A percentile compares a stretch with the other conserved stretches of the same genome.
Conservation (phyloP, 1,140 invertebrate genomes). For the Drosophila azteca region DNA sequence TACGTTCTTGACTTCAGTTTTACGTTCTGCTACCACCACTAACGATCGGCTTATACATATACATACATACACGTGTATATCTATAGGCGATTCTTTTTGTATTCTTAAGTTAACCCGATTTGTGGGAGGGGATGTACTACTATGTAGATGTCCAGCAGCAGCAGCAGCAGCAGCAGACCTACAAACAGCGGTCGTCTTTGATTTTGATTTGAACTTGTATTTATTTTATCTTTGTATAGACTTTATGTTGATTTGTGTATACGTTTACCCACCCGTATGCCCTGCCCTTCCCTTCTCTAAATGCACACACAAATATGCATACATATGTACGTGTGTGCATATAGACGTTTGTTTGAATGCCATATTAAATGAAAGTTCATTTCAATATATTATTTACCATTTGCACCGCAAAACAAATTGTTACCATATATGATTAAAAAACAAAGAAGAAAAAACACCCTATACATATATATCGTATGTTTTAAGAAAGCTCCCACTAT, state of each 20-base stretch:
- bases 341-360: conserved; percentile 61
- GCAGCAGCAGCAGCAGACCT: background rate
- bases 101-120: conserved; percentile 33
- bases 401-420: conserved; percentile 55
- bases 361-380: conserved; percentile 59
- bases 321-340: background rate
- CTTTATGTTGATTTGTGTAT: conserved; percentile 37
- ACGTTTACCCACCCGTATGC: conserved; percentile 1
- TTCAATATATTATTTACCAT: conserved; percentile 38
- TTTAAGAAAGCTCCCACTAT: conserved; percentile 18
- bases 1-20: conserved; percentile 57
- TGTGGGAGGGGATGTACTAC: background rate
- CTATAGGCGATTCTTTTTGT: conserved; percentile 29
- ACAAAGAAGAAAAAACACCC: conserved; percentile 7
- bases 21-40: conserved; percentile 31
- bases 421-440: conserved; percentile 47
- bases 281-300: no score
- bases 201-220: conserved; percentile 52
- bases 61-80: background rate
- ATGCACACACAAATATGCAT: no score
- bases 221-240: conserved; percentile 70
- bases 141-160: no score
- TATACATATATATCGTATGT: conserved; percentile 30
- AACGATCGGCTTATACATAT: conserved; percentile 8
- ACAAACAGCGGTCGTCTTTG: conserved; percentile 29